Conservation (phyloP, 2,888 invertebrate species). For the Leptinotarsa haldemani region DNA sequence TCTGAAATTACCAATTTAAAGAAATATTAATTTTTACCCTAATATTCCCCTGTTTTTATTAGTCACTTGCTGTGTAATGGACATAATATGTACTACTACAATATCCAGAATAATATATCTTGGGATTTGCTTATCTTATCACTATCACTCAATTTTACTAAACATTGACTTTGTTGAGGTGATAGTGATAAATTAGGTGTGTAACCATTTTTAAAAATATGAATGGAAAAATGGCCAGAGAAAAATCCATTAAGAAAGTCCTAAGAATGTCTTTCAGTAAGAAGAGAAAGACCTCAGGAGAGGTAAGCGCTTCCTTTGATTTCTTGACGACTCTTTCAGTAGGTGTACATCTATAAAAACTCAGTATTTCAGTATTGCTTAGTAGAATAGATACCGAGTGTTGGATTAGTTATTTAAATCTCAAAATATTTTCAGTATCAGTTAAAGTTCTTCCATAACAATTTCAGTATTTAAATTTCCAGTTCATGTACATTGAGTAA, state of each 20-base stretch:
- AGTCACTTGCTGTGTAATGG: neutral
- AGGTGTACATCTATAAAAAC: no score
- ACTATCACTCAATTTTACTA: neutral
- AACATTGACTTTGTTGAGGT: slow-evolving; percentile 3
- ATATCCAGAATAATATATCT: no score
- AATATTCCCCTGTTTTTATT: neutral
- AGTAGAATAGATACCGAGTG: no score
- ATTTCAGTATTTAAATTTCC: slow-evolving; percentile 5
- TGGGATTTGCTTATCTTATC: slow-evolving; percentile 10
- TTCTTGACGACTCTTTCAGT: no score
- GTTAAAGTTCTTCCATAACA: neutral
- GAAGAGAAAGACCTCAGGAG: slow-evolving; percentile 45
- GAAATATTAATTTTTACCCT: neutral
- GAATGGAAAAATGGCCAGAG: slow-evolving; percentile 27
- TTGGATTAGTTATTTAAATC: no score
- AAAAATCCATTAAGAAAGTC: slow-evolving; percentile 34
- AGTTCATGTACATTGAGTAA: neutral
- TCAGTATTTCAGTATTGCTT: no score
- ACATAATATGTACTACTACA: no score
- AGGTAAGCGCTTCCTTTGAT: slow-evolving; percentile 14
- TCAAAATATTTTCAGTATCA: no score
- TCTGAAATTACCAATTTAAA: neutral
- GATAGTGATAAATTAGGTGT: neutral
- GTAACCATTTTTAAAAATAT: slow-evolving; percentile 14
- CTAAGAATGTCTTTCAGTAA: slow-evolving; percentile 48